Base-by-base conservation (phyloP, 35 echinoderm and acorn worm genomes). In the Diadema setosum region DNA sequence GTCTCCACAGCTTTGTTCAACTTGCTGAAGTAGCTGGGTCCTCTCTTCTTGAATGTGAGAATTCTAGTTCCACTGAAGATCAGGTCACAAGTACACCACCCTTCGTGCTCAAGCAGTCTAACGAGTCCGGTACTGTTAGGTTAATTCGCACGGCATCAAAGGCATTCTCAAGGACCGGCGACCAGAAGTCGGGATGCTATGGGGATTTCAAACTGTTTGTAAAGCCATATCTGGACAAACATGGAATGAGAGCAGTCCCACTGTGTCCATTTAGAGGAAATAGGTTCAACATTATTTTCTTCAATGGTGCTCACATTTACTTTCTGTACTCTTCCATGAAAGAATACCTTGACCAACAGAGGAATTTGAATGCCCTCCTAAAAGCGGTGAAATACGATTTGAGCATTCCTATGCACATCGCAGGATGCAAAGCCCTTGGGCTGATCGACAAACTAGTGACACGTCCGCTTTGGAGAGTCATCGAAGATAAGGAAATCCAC, bases 261-360 rank as follows among this genome's bases (percentile, higher is more conserved):
- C 75, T 81, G 26, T 81, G 75, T 33, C 75, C 46, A 84, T 84
- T 84, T 25, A 24, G 82, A 15, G 82, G 45, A 36, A 84, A 84
- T 84, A 14, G 48, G 14, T 84, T 84, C 65, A 84, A 84, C 48
- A 52, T 52, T 52, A 52, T 52, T 52, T 52, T 52, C 48, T 52
- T 52, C n/a, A 52, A 52, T 52, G 44, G 8, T 61, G 82, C 82
- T 52, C 45, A 65, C 29, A 39, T 84, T 16, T 84, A 17, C 78
- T 84, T 65, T 65, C 82, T 65, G 16, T 6, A 65, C n/a, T 41
- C 9, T 15, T 41, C 41, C n/a, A 84, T 84, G 55, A 65, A 59
- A 65, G 82, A 59, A 9, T 65, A 52, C 23, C 55, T 84, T 65
- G 55, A 23, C 48, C 48, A 52, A 12, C 57, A 86, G 58, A 23